Conservation (phyloP, 2,888 invertebrate genomes). For the Vannuccia rotundouncinata region DNA sequence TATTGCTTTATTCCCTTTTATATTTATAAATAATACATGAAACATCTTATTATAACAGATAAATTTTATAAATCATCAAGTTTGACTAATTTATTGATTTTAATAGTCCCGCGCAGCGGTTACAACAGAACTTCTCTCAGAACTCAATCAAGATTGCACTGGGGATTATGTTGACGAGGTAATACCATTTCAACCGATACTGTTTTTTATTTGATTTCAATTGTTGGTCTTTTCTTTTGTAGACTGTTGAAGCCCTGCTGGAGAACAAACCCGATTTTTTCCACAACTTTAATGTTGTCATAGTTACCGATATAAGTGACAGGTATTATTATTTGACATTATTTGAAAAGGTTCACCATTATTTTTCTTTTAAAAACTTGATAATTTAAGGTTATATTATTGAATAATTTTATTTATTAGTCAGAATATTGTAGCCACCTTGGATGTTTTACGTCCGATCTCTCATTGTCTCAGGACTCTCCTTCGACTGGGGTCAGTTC, state of each 20-base stretch:
- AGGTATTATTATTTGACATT: constrained; percentile 52
- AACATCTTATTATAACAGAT: background rate
- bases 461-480: constrained; percentile 66
- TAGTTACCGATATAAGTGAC: constrained; percentile 71
- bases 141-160: constrained; percentile 83
- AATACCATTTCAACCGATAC: constrained; percentile 44
- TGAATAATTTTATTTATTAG: constrained; percentile 16
- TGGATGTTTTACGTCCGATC: too few relatives aligned
- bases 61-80: background rate
- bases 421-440: background rate
- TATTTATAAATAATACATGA: background rate
- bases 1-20: too few relatives aligned
- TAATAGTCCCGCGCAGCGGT: constrained; percentile 68
- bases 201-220: background rate
- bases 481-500: constrained; percentile 67
- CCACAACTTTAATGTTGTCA: constrained; percentile 75
- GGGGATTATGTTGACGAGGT: constrained; percentile 81
- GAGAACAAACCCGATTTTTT: constrained; percentile 80
- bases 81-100: constrained; percentile 1
- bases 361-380: too few relatives aligned
- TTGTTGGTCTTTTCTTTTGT: background rate
- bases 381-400: too few relatives aligned
- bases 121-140: constrained; percentile 72
- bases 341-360: too few relatives aligned
- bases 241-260: constrained; percentile 51